Evolutionary conservation across 1,140 invertebrate species (phyloP), one percentile per base, ranked within the genome.

Genomic region (Neuroterus valhalla): DNA sequence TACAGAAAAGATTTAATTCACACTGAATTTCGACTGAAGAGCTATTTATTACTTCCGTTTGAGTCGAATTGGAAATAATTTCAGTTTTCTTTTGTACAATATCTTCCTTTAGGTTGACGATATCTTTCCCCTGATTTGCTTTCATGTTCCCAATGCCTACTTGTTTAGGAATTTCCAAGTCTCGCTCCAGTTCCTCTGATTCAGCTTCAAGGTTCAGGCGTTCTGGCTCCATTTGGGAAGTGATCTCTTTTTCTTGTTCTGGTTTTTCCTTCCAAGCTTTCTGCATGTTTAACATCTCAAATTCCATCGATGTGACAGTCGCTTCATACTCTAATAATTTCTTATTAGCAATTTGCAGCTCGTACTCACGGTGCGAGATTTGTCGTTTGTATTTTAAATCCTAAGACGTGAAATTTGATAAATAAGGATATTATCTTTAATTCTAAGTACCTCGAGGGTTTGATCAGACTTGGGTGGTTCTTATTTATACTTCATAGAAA

Each of bases 321-420:
- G 77, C 69, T 52, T 88, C 84, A 43, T 85, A 84, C 6, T 86
- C 82, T 12, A 50, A 19, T 15, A 82, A 50, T 69, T 81, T 85
- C 0, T 73, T 74, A 17, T 83, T 83, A 0, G 76, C 76, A 2
- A 75, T 73, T 75, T 85, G 76, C 0, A 86, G 21, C 66, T 87
- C 82, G 44, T 84, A 77, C 43, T 88, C 84, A 10, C 88, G 66
- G 38, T 86, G 81, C 15, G 74, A 62, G 74, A 87, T 85, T 71
- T 67, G 81, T 50, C 82, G 46, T 69, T 88, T 86, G 8, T 80
- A 84, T 46, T 82, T 87, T 38, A 82, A 84, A 45, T 87, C 84
- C 86, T 87, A 50, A 71, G 67, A 70, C 74, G 46, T 15, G 78
- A 26, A 72, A 66, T 67, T 72, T 31, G 19, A 72, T 26, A 68